Evolutionary conservation across 2,888 invertebrate genomes (phyloP).

Genomic region (Ephialtes manifestator): DNA sequence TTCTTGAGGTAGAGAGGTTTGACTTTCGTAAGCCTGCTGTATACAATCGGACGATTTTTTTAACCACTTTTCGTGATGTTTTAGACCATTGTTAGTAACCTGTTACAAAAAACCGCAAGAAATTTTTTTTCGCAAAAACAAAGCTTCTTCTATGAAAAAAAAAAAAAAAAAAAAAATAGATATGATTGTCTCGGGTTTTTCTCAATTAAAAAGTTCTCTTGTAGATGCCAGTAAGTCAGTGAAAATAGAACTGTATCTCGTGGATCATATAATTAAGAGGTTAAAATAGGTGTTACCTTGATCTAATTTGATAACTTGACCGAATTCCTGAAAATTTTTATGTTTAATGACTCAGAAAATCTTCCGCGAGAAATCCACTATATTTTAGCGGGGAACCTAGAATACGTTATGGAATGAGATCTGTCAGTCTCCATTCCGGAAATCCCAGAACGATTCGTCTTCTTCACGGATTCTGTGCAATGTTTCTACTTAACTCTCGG

Average conservation of each 20-base stretch:
- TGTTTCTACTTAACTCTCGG: constrained; percentile 54
- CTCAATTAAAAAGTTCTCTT: too few species aligned
- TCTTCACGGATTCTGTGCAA: constrained; percentile 57
- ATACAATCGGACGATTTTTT: too few species aligned
- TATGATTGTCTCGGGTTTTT: too few species aligned
- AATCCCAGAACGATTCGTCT: constrained; percentile 64
- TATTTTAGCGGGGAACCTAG: constrained; percentile 15
- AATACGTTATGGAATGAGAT: constrained; percentile 50
- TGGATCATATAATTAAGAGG: background rate
- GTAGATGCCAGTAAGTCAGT: background rate
- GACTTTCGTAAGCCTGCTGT: too few species aligned
- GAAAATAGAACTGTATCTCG: background rate
- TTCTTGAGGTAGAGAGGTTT: too few species aligned
- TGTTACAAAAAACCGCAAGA: too few species aligned
- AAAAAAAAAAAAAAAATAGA: too few species aligned
- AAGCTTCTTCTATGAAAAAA: too few species aligned
- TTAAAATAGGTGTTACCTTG: background rate
- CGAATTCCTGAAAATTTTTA: constrained; percentile 32
- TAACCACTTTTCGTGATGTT: too few species aligned
- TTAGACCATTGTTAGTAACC: too few species aligned
- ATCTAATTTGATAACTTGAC: background rate
- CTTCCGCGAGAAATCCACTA: constrained; percentile 26
- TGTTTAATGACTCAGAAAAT: constrained; percentile 47
- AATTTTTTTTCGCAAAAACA: too few species aligned
- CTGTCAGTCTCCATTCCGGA: constrained; percentile 52